Evolutionary conservation across 2,113 vertebrate species (phyloP).

Genomic region (Scatophagus argus): DNA sequence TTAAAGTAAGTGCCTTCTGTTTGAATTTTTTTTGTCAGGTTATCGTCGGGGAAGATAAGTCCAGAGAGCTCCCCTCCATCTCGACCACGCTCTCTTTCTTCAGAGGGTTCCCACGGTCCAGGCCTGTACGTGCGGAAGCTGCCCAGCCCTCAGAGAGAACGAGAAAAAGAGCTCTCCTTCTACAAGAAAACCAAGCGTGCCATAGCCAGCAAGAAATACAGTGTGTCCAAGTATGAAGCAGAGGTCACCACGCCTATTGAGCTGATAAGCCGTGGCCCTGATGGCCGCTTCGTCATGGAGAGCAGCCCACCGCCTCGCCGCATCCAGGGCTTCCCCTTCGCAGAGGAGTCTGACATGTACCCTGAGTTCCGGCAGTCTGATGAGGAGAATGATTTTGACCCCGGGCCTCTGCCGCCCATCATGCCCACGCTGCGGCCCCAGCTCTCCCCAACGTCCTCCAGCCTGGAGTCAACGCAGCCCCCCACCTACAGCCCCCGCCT

Average conservation of each 20-base stretch:
- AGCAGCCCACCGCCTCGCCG: conserved; percentile 88
- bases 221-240: conserved; percentile 95
- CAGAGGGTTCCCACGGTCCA: conserved; percentile 88
- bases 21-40: conserved; percentile 81
- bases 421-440: conserved; percentile 95
- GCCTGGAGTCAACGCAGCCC: conserved; percentile 98
- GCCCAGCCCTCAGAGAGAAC: conserved; percentile 93
- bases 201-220: conserved; percentile 98
- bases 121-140: conserved; percentile 92
- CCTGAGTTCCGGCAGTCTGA: conserved; percentile 99
- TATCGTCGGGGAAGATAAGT: conserved; percentile 98
- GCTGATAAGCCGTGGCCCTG: conserved; percentile 96
- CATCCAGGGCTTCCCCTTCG: conserved; percentile 98
- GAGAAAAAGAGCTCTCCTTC: conserved; percentile 91
- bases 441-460: conserved; percentile 96
- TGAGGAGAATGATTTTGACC: conserved; percentile 96
- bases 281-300: conserved; percentile 96
- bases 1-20: conserved; percentile 51
- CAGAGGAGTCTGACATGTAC: conserved; percentile 98
- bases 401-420: conserved; percentile 89
- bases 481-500: conserved; percentile 98
- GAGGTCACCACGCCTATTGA: conserved; percentile 97
- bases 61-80: conserved; percentile 96
- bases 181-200: conserved; percentile 99
- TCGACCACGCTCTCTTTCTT: conserved; percentile 93